phyloP scores from a whole-genome alignment of 2,113 vertebrate species.

The Gulo gulo region DNA sequence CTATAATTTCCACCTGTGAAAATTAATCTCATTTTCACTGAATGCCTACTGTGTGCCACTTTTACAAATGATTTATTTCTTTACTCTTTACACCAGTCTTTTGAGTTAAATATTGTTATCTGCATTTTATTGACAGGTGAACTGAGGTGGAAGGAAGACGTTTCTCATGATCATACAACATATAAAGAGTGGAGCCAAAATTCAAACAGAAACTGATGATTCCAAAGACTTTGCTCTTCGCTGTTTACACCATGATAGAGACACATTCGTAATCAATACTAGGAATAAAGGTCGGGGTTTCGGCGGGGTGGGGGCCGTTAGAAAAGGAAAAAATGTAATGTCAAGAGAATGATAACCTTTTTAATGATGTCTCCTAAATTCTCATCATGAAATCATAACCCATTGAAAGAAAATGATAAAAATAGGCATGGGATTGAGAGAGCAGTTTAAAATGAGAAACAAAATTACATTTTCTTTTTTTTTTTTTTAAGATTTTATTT shows the following conservation, averaged over 20 bases:
- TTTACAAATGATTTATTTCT: background rate
- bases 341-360: background rate
- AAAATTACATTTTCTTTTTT: background rate
- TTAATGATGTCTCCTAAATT: background rate
- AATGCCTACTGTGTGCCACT: background rate
- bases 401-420: background rate
- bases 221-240: background rate
- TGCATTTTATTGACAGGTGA: background rate
- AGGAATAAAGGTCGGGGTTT: background rate
- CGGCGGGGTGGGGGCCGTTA: background rate
- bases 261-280: background rate
- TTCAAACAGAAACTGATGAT: background rate
- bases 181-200: background rate
- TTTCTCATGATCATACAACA: background rate
- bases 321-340: background rate
- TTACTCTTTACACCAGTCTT: background rate
- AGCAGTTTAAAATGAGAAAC: background rate
- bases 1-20: background rate
- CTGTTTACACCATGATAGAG: background rate
- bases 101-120: background rate
- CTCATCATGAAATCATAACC: background rate
- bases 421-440: background rate
- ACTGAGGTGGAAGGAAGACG: background rate
- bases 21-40: background rate
- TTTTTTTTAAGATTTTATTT: too few relatives aligned